Evolutionary conservation across 1,140 invertebrate species (phyloP).

Genomic region (Asobara japonica): DNA sequence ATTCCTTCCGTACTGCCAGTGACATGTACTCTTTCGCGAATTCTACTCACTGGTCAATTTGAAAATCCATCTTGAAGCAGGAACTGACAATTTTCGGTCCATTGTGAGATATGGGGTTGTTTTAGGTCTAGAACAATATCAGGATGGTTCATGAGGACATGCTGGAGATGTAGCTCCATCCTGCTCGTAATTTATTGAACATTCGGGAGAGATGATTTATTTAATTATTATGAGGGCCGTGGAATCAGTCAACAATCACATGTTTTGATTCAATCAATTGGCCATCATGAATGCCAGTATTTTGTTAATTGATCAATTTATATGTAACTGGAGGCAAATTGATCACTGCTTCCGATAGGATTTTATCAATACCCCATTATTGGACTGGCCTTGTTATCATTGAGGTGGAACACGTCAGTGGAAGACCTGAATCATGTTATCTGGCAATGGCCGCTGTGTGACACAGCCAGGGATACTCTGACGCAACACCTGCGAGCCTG

Average conservation of each 20-base stretch:
- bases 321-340: background rate
- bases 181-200: too few species aligned
- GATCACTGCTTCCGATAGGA: background rate
- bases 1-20: background rate
- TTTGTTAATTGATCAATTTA: background rate
- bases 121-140: background rate
- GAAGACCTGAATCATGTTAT: too few species aligned
- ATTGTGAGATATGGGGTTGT: constrained; percentile 61
- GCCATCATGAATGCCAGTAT: background rate
- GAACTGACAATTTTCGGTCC: constrained; percentile 65
- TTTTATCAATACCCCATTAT: background rate
- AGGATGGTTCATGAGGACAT: too few species aligned
- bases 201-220: too few species aligned
- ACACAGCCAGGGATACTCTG: too few species aligned
- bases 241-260: background rate
- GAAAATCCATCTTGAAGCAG: constrained; percentile 68
- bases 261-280: background rate
- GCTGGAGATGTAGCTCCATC: too few species aligned
- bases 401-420: too few species aligned
- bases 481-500: too few species aligned
- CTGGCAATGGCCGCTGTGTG: too few species aligned
- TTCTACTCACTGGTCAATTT: constrained; percentile 65
- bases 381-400: too few species aligned
- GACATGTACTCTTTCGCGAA: constrained; percentile 43
- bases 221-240: background rate